Evolutionary conservation across 2,888 invertebrate species (phyloP), one percentile per base, ranked within the genome.

Genomic region (Agrilus mali): DNA sequence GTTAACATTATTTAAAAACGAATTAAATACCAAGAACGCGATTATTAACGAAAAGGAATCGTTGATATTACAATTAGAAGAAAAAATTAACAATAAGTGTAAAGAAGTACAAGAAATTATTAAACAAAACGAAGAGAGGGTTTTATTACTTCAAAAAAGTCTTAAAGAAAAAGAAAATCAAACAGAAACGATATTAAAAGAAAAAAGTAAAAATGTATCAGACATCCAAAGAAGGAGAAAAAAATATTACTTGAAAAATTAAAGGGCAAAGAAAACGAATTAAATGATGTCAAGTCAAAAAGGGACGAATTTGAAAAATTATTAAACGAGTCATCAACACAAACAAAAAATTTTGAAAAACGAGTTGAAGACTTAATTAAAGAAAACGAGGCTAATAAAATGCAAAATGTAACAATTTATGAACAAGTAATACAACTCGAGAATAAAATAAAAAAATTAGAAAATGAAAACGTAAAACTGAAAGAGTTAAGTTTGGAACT

Each of bases 341-440:
- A 51, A 55, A 38, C 48, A 49, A 15, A 47, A 55, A 47, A 49
- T 53, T 32, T 46, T 43, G 2, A 40, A 50, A 43, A 45, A n/a
- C 47, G 43, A 10, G 43, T 10, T 6, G 36, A 41, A 45, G 12
- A 33, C 47, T 31, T 43, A 43, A 36, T 35, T 33, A 14, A 38
- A 27, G 27, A 27, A n/a, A 13, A 22, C 1, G 34, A 32, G 15
- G 10, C 22, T 38, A 12, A 43, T 7, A n/a, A 22, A 27, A n/a
- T 31, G 14, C 7, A 14, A 6, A 38, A 4, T 13, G 27, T 31
- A 27, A 27, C 2, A 13, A 12, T 27, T 12, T 27, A n/a, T 22
- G n/a, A 27, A 10, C 13, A 27, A 38, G 16, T 12, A 33, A 3
- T 14, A 4, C 10, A 27, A 8, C 27, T 27, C 27, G 27, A 27